Percentiles rank a stretch among this genome's conserved stretches.
phyloP scores from a whole-genome alignment of 2,797 vertebrate genomes.

The Hyperoplus immaculatus region DNA sequence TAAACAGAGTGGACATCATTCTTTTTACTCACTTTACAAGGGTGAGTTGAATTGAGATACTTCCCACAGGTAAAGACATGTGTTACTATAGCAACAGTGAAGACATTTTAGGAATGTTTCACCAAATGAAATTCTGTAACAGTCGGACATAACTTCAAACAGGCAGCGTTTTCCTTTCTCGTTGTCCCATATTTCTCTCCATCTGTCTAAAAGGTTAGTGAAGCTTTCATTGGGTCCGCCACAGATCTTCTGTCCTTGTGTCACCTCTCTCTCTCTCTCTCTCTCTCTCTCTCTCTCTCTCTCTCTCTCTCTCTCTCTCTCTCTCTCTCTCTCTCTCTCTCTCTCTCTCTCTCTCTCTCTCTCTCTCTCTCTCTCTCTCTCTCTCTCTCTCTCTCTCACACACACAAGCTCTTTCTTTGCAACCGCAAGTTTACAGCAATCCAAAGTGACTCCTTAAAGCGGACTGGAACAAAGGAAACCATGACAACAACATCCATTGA shows the following conservation, averaged over 20 bases:
- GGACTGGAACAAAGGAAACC: conserved; percentile 68
- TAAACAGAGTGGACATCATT: conserved; percentile 6
- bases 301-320: background rate
- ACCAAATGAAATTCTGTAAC: conserved; percentile 86
- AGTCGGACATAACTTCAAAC: conserved; percentile 85
- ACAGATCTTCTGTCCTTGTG: conserved; percentile 38
- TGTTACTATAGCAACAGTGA: conserved; percentile 91
- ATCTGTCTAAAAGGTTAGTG: conserved; percentile 38
- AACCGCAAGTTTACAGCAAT: conserved; percentile 49
- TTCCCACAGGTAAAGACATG: conserved; percentile 37
- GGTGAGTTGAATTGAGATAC: conserved; percentile 31
- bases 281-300: background rate
- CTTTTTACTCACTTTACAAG: conserved; percentile 13
- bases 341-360: background rate
- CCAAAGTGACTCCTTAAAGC: conserved; percentile 64
- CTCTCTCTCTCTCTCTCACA: background rate
- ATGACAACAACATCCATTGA: conserved; percentile 72
- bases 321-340: background rate
- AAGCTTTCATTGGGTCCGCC: conserved; percentile 16
- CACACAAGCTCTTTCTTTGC: conserved; percentile 21
- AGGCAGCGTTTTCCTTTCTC: conserved; percentile 17
- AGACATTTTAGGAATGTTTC: conserved; percentile 87
- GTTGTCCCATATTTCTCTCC: conserved; percentile 20
- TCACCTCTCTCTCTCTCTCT: conserved; percentile 13
- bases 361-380: conserved; percentile 3